These are phyloP conservation scores for Hyposoter didymator DNA, from an alignment of 2,888 invertebrate species.

Conservation along the genomic window DNA sequence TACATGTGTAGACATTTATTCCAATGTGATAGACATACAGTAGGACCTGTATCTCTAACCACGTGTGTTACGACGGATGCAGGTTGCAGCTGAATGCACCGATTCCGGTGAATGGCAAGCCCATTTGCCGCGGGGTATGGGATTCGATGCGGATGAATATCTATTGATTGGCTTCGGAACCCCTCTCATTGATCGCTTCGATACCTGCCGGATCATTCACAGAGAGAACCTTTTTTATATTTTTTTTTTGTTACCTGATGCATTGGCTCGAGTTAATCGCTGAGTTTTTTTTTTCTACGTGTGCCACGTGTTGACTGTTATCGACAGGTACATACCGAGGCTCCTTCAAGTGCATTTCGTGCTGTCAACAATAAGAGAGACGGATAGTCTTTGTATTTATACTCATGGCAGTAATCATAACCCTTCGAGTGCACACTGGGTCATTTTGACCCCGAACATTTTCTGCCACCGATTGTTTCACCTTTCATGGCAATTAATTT, in stretches of 20 bases:
- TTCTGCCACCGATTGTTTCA: too few species aligned
- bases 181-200: slow-evolving; percentile 75
- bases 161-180: slow-evolving; percentile 80
- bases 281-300: slow-evolving; percentile 54
- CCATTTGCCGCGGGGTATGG: slow-evolving; percentile 67
- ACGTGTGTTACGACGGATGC: slow-evolving; percentile 56
- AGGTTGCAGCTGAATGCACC: slow-evolving; percentile 79
- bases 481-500: too few species aligned
- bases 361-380: background rate
- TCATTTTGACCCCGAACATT: too few species aligned
- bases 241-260: slow-evolving; percentile 67
- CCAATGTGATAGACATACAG: slow-evolving; percentile 66
- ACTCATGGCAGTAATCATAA: background rate
- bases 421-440: too few species aligned
- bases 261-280: slow-evolving; percentile 63
- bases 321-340: slow-evolving; percentile 63
- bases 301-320: slow-evolving; percentile 65
- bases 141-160: slow-evolving; percentile 82
- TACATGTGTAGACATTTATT: slow-evolving; percentile 6
- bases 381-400: background rate
- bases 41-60: slow-evolving; percentile 78
- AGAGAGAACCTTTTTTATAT: slow-evolving; percentile 63
- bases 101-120: slow-evolving; percentile 72
- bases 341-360: background rate
- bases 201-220: slow-evolving; percentile 75